These are phyloP conservation scores for Cygnus buccinator DNA, from an alignment of 2,113 vertebrate genomes.

Conservation along the genomic window DNA sequence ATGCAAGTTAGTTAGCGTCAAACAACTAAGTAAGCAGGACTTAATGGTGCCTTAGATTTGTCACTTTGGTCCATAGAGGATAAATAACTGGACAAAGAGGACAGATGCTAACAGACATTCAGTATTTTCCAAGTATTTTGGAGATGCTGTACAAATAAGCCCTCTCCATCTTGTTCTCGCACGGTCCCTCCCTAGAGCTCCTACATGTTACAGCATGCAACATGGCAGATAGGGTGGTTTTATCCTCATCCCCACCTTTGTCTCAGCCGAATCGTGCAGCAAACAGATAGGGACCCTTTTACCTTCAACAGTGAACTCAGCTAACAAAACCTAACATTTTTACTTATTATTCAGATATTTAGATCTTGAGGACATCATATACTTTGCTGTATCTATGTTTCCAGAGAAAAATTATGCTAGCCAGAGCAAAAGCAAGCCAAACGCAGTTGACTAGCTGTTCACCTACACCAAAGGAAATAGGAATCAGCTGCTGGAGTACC, in stretches of 20 bases:
- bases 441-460: background rate
- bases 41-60: background rate
- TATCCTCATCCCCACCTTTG: background rate
- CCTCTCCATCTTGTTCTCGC: background rate
- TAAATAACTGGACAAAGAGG: background rate
- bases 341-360: background rate
- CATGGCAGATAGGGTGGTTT: background rate
- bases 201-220: background rate
- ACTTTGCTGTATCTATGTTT: background rate
- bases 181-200: background rate
- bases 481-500: background rate
- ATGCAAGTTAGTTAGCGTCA: background rate
- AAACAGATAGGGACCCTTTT: background rate
- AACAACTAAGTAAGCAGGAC: background rate
- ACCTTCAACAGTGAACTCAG: background rate
- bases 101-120: background rate
- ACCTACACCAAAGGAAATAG: background rate
- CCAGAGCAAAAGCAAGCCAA: background rate
- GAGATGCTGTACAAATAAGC: background rate
- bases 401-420: background rate
- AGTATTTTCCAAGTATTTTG: background rate
- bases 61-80: background rate
- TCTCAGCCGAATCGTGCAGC: background rate
- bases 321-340: background rate
- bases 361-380: background rate